Percentiles rank a stretch among this genome's conserved stretches.
These are phyloP conservation scores for Drosophila takahashii DNA, from an alignment of 1,140 invertebrate species.

Conservation along the genomic window DNA sequence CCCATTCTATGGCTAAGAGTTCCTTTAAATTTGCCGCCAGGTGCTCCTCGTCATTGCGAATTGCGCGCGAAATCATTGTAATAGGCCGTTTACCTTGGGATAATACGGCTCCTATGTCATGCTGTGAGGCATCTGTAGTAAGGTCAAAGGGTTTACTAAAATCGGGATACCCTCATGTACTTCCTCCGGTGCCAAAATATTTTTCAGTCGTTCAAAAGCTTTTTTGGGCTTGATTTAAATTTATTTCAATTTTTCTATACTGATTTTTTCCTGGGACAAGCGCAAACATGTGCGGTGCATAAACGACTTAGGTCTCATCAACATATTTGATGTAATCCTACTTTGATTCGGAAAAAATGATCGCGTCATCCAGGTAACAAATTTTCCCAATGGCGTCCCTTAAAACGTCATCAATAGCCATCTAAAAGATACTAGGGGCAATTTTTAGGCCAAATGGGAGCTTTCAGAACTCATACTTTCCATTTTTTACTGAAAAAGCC, in stretches of 20 bases:
- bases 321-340: too few relatives aligned
- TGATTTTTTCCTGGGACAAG: background rate
- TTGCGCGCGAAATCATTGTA: background rate
- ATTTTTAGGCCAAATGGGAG: background rate
- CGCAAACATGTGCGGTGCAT: background rate
- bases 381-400: background rate
- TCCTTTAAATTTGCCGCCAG: background rate
- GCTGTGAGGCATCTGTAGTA: background rate
- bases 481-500: too few relatives aligned
- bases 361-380: background rate
- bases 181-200: background rate
- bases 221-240: background rate
- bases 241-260: too few relatives aligned
- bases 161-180: background rate
- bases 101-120: background rate
- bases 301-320: background rate
- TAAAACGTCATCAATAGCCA: background rate
- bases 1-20: background rate
- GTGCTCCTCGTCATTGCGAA: conserved; percentile 1
- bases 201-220: background rate
- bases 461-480: background rate
- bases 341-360: background rate
- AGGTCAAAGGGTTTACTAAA: background rate
- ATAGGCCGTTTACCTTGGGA: background rate
- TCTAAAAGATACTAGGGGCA: background rate